A percentile compares a stretch with the other conserved stretches of the same genome.
Conservation (phyloP, 2,888 invertebrate species). For the Cheilosia vernalis region DNA sequence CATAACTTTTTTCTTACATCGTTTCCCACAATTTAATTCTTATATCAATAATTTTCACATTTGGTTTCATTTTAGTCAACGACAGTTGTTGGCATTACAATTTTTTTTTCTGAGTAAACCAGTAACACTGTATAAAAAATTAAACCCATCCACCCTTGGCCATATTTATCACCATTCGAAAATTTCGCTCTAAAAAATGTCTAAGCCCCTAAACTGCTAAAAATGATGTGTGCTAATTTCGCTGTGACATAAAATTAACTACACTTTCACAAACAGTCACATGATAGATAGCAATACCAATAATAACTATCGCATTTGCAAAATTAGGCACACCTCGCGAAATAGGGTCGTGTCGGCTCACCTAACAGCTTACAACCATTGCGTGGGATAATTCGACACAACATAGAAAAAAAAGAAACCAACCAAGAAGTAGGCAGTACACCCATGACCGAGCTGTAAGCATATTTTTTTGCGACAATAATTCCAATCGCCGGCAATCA, state of each 20-base stretch:
- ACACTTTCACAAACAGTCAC: neutral
- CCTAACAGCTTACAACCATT: neutral
- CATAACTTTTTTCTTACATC: no score
- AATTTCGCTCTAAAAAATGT: no score
- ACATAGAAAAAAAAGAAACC: neutral
- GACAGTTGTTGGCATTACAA: no score
- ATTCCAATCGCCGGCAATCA: slow-evolving; percentile 40
- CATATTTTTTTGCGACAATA: slow-evolving; percentile 28
- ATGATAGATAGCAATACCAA: neutral
- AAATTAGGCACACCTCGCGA: slow-evolving; percentile 34
- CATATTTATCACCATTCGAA: no score
- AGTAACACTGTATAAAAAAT: no score
- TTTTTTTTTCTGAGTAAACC: no score
- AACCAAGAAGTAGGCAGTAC: slow-evolving; percentile 3
- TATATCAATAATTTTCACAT: no score
- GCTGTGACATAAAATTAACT: neutral
- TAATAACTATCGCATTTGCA: slow-evolving; percentile 19
- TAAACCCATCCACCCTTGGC: no score
- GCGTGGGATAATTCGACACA: slow-evolving; percentile 16
- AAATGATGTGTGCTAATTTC: no score
- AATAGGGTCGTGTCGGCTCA: slow-evolving; percentile 27
- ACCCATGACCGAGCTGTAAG: slow-evolving; percentile 31
- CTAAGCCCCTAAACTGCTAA: no score
- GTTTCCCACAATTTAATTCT: no score
- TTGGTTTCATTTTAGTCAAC: no score